Evolutionary conservation across 1,140 invertebrate species (phyloP).

Genomic region (Sitobion miscanthi): DNA sequence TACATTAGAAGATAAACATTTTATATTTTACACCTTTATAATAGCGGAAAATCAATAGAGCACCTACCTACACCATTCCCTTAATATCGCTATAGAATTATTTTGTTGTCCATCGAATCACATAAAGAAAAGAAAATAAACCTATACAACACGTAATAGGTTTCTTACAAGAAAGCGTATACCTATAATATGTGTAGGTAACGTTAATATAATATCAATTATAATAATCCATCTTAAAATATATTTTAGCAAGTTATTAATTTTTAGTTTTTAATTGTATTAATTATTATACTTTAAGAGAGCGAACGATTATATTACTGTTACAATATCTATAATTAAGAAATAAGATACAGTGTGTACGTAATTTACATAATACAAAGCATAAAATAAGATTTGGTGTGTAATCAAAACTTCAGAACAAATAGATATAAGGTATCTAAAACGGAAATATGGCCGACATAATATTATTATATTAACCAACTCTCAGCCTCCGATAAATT

Average conservation of each 20-base stretch:
- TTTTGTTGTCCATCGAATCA: neutral
- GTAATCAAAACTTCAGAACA: neutral
- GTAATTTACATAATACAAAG: neutral
- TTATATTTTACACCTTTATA: neutral
- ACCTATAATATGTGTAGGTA: no score
- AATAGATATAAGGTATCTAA: neutral
- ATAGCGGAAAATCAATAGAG: neutral
- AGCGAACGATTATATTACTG: neutral
- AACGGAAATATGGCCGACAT: neutral
- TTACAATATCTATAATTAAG: no score
- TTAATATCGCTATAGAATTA: neutral
- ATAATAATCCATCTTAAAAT: neutral
- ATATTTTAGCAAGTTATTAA: neutral
- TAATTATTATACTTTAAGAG: neutral
- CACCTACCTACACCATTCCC: neutral
- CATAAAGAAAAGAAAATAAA: neutral
- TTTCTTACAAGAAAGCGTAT: neutral
- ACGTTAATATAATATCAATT: no score
- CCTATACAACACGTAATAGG: no score
- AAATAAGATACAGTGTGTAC: neutral
- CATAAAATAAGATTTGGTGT: neutral
- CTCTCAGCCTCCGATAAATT: neutral
- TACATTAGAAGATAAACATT: neutral
- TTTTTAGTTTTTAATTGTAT: no score
- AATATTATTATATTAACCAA: neutral